Percentiles rank a stretch among this genome's conserved stretches.
These are phyloP conservation scores for Antheraea pernyi DNA, from an alignment of 1,140 invertebrate species.

Conservation along the genomic window DNA sequence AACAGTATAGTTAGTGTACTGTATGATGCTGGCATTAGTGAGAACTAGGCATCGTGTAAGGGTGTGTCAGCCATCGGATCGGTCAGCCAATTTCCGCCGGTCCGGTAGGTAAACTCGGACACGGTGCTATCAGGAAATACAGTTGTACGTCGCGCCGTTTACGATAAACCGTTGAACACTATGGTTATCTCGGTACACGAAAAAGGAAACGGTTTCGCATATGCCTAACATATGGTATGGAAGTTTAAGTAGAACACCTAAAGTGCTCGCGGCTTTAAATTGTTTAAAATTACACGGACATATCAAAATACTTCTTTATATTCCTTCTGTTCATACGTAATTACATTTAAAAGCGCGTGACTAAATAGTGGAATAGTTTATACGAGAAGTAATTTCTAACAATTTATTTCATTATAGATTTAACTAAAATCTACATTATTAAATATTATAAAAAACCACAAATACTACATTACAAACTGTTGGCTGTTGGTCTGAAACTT, in stretches of 20 bases:
- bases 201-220: neutral
- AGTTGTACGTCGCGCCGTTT: neutral
- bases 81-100: slow-evolving; percentile 15
- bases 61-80: slow-evolving; percentile 5
- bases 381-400: no score
- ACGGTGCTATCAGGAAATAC: slow-evolving; percentile 6
- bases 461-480: no score
- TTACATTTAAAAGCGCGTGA: no score
- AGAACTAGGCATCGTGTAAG: slow-evolving; percentile 1
- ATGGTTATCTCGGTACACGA: neutral
- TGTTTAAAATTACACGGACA: neutral
- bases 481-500: no score
- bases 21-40: neutral
- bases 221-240: neutral
- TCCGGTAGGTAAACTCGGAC: neutral
- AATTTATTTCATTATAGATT: no score
- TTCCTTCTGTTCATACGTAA: no score
- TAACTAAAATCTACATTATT: no score
- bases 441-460: no score
- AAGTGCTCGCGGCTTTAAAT: neutral
- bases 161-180: neutral
- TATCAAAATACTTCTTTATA: no score
- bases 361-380: no score
- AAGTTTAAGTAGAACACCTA: neutral
- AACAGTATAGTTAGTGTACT: no score